Percentiles rank a stretch among this genome's conserved stretches.
These are phyloP conservation scores for Epistrophe eligans DNA, from an alignment of 2,888 invertebrate species.

Conservation along the genomic window DNA sequence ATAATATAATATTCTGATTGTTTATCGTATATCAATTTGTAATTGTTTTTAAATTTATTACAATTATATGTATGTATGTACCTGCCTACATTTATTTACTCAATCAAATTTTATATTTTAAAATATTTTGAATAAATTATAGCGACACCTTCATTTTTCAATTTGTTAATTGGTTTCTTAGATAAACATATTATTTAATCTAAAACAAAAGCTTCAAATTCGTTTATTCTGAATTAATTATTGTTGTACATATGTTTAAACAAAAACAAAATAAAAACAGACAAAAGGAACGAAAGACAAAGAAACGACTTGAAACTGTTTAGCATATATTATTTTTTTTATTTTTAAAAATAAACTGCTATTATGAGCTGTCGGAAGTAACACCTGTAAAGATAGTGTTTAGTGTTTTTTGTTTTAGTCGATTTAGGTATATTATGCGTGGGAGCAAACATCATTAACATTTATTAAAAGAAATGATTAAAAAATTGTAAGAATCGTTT, in stretches of 20 bases:
- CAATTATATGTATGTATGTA: too few relatives aligned
- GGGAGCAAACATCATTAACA: too few relatives aligned
- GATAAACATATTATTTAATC: too few relatives aligned
- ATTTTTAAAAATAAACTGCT: background rate
- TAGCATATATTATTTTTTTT: conserved; percentile 7
- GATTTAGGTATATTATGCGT: too few relatives aligned
- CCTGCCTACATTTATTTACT: background rate
- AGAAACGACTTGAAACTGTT: background rate
- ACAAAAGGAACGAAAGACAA: background rate
- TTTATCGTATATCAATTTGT: conserved; percentile 27
- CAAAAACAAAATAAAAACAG: background rate
- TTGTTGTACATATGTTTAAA: background rate
- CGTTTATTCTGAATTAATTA: background rate
- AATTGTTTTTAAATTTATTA: conserved; percentile 24
- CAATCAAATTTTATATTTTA: background rate
- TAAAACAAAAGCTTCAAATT: too few relatives aligned
- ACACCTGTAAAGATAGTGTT: background rate
- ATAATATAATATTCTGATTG: conserved; percentile 5
- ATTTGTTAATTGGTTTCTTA: too few relatives aligned
- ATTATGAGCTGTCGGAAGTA: background rate
- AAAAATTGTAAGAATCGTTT: too few relatives aligned
- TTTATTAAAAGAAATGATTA: too few relatives aligned
- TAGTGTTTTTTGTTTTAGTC: too few relatives aligned
- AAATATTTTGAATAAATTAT: background rate
- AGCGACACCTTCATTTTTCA: too few relatives aligned